Conservation (phyloP, 2,113 vertebrate species). For the Athene noctua region DNA sequence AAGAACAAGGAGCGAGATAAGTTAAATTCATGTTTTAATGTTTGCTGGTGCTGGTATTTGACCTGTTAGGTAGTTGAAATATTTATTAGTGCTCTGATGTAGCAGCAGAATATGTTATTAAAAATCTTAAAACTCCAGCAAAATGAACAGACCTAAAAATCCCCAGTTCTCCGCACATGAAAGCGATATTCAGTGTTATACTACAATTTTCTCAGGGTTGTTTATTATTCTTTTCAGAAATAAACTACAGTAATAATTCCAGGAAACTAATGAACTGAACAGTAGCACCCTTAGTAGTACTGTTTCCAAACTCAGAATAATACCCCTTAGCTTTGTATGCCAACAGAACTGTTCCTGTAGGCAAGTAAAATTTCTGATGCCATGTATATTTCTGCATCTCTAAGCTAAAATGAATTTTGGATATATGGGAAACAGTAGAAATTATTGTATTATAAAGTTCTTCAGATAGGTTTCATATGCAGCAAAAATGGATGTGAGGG, state of each 20-base stretch:
- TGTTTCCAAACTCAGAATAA: constrained; percentile 15
- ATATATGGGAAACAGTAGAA: neutral
- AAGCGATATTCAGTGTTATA: neutral
- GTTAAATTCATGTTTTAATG: neutral
- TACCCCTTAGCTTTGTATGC: neutral
- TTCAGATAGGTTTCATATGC: neutral
- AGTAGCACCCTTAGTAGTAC: neutral
- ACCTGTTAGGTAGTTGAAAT: neutral
- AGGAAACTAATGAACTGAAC: constrained; percentile 58
- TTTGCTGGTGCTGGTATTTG: neutral
- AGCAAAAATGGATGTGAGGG: neutral
- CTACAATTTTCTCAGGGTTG: neutral
- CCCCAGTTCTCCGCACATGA: neutral
- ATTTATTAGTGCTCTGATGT: neutral
- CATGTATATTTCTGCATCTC: neutral
- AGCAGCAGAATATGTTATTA: neutral
- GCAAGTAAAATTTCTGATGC: neutral
- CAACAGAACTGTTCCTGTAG: neutral
- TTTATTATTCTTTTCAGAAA: constrained; percentile 62
- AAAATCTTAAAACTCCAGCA: neutral
- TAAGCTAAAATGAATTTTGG: neutral
- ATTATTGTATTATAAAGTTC: neutral
- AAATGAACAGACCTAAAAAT: neutral
- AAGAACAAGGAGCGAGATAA: neutral
- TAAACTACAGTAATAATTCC: constrained; percentile 49